These are phyloP conservation scores for Tetragonisca angustula DNA, from an alignment of 2,888 invertebrate species.

Conservation along the genomic window DNA sequence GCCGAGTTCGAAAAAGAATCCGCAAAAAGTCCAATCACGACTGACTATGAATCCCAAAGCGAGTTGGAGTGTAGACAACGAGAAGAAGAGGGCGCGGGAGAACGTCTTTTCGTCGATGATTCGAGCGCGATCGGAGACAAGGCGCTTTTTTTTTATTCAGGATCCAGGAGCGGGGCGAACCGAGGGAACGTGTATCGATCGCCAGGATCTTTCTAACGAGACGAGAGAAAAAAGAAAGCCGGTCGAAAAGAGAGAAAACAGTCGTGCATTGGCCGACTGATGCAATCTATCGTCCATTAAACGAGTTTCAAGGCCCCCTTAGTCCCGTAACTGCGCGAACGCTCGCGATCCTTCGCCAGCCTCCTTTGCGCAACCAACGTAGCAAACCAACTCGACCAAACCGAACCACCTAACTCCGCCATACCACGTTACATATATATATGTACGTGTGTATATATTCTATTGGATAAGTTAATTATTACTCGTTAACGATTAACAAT, in stretches of 20 bases:
- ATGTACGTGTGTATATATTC: constrained; percentile 33
- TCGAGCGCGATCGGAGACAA: constrained; percentile 44
- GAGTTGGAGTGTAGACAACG: not conserved
- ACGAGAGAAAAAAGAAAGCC: constrained; percentile 30
- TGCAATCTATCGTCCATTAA: constrained; percentile 80
- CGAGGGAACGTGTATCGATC: constrained; percentile 51
- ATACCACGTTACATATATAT: not conserved
- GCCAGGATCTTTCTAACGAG: constrained; percentile 60
- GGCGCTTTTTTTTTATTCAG: constrained; percentile 39
- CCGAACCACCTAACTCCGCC: not conserved
- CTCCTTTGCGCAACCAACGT: constrained; percentile 72
- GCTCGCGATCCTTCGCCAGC: constrained; percentile 51
- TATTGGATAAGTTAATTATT: constrained; percentile 80
- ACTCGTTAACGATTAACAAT: constrained; percentile 80
- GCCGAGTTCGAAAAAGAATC: not conserved
- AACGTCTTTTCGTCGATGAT: constrained; percentile 46
- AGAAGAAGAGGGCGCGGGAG: not conserved
- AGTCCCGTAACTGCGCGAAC: constrained; percentile 58
- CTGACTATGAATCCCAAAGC: not conserved
- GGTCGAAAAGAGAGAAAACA: constrained; percentile 46
- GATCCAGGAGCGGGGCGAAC: constrained; percentile 7
- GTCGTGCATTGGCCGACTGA: constrained; percentile 67
- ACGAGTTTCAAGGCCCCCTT: constrained; percentile 75
- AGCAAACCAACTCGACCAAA: constrained; percentile 34
- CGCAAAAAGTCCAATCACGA: not conserved